These are phyloP conservation scores for Drosophila triauraria DNA, from an alignment of 1,140 invertebrate species.

Conservation along the genomic window DNA sequence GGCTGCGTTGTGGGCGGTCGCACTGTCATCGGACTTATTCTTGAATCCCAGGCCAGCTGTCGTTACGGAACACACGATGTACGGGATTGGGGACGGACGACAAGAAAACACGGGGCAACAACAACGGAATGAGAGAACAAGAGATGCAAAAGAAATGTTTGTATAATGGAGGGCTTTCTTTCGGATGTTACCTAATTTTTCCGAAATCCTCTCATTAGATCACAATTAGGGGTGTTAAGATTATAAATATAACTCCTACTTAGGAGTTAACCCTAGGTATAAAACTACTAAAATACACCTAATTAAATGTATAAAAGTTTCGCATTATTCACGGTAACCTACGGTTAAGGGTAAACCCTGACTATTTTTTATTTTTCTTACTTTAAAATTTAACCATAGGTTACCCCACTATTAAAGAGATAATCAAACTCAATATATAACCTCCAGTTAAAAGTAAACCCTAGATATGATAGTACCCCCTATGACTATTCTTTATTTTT, in stretches of 20 bases:
- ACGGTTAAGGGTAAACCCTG: not conserved
- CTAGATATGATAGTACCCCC: too few species aligned
- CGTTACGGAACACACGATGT: slow-evolving; percentile 25
- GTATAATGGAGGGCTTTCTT: not conserved
- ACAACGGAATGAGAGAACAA: slow-evolving; percentile 37
- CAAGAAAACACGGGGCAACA: slow-evolving; percentile 37
- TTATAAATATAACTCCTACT: too few species aligned
- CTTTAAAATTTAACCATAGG: not conserved
- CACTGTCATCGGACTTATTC: slow-evolving; percentile 63
- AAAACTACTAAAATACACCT: too few species aligned
- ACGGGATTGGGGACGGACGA: slow-evolving; percentile 26
- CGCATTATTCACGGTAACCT: too few species aligned
- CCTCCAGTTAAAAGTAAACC: too few species aligned
- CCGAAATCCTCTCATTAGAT: not conserved
- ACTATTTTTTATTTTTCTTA: not conserved
- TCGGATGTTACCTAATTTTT: too few species aligned
- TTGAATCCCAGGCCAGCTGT: slow-evolving; percentile 71
- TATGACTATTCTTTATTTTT: not conserved
- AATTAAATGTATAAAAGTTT: too few species aligned
- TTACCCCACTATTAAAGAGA: too few species aligned
- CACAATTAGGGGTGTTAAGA: not conserved
- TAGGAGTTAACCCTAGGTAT: too few species aligned
- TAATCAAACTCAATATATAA: too few species aligned
- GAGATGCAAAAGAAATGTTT: slow-evolving; percentile 37
- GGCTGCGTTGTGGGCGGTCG: slow-evolving; percentile 15